Conservation (phyloP, 2,888 invertebrate species). For the Anarsia innoxiella region DNA sequence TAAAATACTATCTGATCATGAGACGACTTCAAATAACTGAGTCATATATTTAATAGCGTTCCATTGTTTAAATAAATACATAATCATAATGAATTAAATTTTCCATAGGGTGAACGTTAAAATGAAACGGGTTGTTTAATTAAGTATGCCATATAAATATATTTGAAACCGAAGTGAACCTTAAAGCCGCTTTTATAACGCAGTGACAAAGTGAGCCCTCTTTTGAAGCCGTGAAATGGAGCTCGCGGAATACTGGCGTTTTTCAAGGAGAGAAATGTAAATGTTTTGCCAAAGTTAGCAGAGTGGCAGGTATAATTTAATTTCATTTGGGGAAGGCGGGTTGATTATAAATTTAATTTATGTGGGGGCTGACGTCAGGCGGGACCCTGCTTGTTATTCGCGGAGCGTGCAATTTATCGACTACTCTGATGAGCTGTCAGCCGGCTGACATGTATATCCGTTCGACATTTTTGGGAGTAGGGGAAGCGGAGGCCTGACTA, state of each 20-base stretch:
- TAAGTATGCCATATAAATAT: constrained; percentile 30
- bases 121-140: constrained; percentile 30
- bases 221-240: constrained; percentile 39
- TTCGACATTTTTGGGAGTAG: constrained; percentile 14
- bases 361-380: constrained; percentile 53
- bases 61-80: constrained; percentile 18
- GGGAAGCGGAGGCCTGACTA: not conserved
- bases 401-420: constrained; percentile 52
- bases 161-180: constrained; percentile 25
- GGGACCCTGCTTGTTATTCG: constrained; percentile 65
- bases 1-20: constrained; percentile 14
- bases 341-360: constrained; percentile 73
- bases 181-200: constrained; percentile 25
- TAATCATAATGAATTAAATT: constrained; percentile 25
- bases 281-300: constrained; percentile 59
- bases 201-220: constrained; percentile 37
- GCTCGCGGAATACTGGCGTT: constrained; percentile 44
- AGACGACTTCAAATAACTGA: constrained; percentile 15
- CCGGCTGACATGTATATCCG: constrained; percentile 30
- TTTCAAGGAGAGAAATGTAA: constrained; percentile 52
- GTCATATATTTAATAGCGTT: constrained; percentile 17
- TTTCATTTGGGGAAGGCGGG: constrained; percentile 56
- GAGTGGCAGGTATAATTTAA: constrained; percentile 62
- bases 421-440: constrained; percentile 39
- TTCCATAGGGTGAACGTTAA: constrained; percentile 19